Base-by-base conservation (phyloP, 2,888 invertebrate species). In the Macrosoma leucophasiata region DNA sequence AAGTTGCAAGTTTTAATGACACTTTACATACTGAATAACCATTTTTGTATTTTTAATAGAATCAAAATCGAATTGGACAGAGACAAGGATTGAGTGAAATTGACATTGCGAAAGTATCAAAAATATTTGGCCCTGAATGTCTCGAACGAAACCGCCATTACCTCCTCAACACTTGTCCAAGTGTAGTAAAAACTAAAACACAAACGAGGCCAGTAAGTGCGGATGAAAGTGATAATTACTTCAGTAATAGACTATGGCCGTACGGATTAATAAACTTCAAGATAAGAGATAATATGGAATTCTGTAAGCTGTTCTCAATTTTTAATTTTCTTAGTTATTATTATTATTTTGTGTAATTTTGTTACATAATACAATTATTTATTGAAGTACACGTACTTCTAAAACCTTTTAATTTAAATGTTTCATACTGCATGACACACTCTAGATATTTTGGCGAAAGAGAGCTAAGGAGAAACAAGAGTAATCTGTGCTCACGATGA, bases 161-260 rank as follows among this genome's bases (percentile, higher is more conserved):
- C 29, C 62, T 81, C 0, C 10, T 63, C 3, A 69, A 65, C 33
- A 82, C 81, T 2, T 84, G 82, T 19, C 77, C 79, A 0, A 75
- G 58, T 24, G 79, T 73, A 0, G 59, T 76, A 1, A 64, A 53
- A 33, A 8, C 45, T 0, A 38, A 32, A 13, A 36, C 41, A 1
- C 29, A 34, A n/a, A n/a, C 36, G 0, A 14, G 24, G 1, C 40
- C 43, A 4, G 33, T 57, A 5, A 35, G 58, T 0, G 18, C 55
- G 13, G 2, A 46, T 0, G 66, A 74, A 3, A 70, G 79, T 4
- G 38, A 62, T 1, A 39, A 64, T 1, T 81, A 79, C 42, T 82
- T 73, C 39, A 48, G 46, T 12, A 47, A 68, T 1, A 66, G 68
- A 41, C 14, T 79, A 2, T 82, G 82, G 82, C 62, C 62, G 0